Evolutionary conservation across 2,888 invertebrate genomes (phyloP).

Genomic region (Allacma fusca): DNA sequence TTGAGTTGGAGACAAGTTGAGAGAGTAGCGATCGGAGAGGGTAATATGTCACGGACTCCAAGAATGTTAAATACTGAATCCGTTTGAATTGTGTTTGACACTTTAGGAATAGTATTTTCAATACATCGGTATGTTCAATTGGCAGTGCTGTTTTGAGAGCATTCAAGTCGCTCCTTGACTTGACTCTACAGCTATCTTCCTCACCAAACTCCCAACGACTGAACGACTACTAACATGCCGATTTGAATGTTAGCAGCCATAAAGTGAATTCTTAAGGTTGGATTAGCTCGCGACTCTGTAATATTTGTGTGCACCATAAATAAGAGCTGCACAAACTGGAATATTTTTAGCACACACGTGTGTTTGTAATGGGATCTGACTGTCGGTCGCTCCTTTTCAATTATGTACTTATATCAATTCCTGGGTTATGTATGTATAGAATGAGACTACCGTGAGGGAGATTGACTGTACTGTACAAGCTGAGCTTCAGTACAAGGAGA

Average conservation of each 20-base stretch:
- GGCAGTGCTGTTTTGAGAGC: neutral
- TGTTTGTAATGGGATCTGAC: conserved; percentile 36
- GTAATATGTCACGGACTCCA: conserved; percentile 15
- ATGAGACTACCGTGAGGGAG: no score
- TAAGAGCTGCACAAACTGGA: conserved; percentile 31
- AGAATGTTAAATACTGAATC: conserved; percentile 36
- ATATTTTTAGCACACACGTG: conserved; percentile 42
- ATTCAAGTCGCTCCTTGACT: conserved; percentile 6
- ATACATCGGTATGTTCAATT: conserved; percentile 39
- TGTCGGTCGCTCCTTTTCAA: conserved; percentile 33
- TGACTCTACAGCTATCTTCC: neutral
- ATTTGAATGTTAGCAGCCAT: conserved; percentile 3
- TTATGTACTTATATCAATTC: neutral
- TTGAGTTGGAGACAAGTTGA: conserved; percentile 1
- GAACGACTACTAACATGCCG: neutral
- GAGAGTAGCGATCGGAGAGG: neutral
- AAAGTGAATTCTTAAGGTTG: conserved; percentile 23
- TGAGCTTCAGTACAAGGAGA: no score
- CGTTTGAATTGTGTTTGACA: conserved; percentile 41
- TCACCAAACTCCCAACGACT: neutral
- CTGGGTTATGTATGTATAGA: neutral
- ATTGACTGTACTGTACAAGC: neutral
- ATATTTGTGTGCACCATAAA: conserved; percentile 22
- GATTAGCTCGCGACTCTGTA: conserved; percentile 17
- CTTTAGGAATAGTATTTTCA: conserved; percentile 35